Evolutionary conservation across 2,113 vertebrate genomes (phyloP).

Genomic region (Alethe diademata): DNA sequence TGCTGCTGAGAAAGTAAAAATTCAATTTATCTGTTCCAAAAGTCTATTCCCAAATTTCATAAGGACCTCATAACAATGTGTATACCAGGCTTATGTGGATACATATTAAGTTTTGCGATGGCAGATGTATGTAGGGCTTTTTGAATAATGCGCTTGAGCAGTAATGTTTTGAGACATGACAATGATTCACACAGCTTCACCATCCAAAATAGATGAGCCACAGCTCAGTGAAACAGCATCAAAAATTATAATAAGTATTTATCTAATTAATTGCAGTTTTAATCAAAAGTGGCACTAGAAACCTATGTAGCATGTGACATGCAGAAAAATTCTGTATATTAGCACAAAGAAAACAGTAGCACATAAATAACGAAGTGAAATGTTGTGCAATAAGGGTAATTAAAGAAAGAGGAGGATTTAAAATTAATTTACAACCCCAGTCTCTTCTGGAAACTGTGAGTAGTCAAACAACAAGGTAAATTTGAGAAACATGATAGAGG

Average conservation of each 20-base stretch:
- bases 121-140: background rate
- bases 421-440: background rate
- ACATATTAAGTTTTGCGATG: background rate
- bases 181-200: background rate
- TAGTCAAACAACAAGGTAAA: background rate
- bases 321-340: background rate
- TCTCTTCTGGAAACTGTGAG: background rate
- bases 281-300: background rate
- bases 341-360: background rate
- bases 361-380: background rate
- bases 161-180: background rate
- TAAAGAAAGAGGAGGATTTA: background rate
- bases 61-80: background rate
- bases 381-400: background rate
- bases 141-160: background rate
- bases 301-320: background rate
- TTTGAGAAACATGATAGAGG: background rate
- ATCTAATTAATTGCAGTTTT: background rate
- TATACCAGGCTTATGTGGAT: background rate
- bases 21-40: background rate
- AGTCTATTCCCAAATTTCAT: background rate
- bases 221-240: background rate
- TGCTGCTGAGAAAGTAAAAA: background rate
- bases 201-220: background rate
- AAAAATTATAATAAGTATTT: background rate